A percentile compares a stretch with the other conserved stretches of the same genome.
Evolutionary conservation across 2,888 invertebrate species (phyloP).

Genomic region (Notocelia uddmanniana): DNA sequence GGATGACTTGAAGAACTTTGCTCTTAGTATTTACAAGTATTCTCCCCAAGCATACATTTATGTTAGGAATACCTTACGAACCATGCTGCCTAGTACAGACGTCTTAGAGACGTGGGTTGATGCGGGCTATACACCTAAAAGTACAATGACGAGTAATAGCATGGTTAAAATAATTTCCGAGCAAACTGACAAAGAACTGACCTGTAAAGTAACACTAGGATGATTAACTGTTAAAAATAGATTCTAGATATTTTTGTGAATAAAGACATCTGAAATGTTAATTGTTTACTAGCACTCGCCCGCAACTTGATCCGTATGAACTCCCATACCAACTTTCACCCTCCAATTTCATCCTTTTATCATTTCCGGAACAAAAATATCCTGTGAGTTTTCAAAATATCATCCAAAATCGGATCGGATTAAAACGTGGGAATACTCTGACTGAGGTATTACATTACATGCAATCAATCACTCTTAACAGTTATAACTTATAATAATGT

Average conservation of each 20-base stretch:
- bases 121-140: slow-evolving; percentile 72
- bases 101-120: slow-evolving; percentile 75
- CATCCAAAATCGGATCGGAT: not conserved
- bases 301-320: not conserved
- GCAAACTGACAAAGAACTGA: slow-evolving; percentile 73
- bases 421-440: not conserved
- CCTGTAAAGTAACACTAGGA: slow-evolving; percentile 74
- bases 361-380: not conserved
- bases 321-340: not conserved
- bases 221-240: slow-evolving; percentile 47
- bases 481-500: too few relatives aligned
- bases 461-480: not conserved
- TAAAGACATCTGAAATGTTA: slow-evolving; percentile 51
- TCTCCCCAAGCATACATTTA: slow-evolving; percentile 81
- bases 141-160: slow-evolving; percentile 65
- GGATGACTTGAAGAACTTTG: slow-evolving; percentile 79
- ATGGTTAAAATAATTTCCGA: slow-evolving; percentile 74
- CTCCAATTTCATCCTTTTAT: not conserved
- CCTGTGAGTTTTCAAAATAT: not conserved
- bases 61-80: slow-evolving; percentile 75
- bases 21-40: slow-evolving; percentile 78
- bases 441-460: not conserved
- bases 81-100: slow-evolving; percentile 78
- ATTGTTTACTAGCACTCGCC: slow-evolving; percentile 37
- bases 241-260: slow-evolving; percentile 54